Conservation (phyloP, 2,113 vertebrate species). For the Callipepla squamata region DNA sequence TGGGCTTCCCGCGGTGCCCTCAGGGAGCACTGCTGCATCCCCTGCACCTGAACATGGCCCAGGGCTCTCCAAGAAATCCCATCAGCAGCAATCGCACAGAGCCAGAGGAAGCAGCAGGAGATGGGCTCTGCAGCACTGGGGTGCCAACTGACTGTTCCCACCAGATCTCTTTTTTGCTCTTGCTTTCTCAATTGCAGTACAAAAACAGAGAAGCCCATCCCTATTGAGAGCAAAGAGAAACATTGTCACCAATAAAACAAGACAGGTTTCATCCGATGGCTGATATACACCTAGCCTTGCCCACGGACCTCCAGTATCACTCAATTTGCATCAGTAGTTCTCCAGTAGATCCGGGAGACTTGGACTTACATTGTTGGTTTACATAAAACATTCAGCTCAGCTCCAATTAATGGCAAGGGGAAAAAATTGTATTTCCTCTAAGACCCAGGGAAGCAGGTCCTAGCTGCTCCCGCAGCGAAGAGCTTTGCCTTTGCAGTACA, state of each 20-base stretch:
- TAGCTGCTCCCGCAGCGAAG: rapidly evolving
- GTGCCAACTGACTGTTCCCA: background rate
- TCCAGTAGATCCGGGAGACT: background rate
- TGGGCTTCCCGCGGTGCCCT: background rate
- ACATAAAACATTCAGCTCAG: background rate
- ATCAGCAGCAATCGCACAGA: background rate
- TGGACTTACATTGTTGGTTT: background rate
- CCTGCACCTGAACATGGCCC: background rate
- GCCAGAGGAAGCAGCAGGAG: background rate
- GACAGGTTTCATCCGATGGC: background rate
- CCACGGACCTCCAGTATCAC: background rate
- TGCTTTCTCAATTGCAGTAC: background rate
- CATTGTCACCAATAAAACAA: background rate
- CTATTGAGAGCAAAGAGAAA: background rate
- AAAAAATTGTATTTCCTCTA: rapidly evolving
- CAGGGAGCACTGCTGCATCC: background rate
- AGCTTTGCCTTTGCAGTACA: rapidly evolving
- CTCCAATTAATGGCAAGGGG: background rate
- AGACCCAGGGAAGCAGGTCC: background rate
- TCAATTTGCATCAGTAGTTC: background rate
- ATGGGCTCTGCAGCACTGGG: background rate
- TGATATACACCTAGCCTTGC: background rate
- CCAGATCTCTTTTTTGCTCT: background rate
- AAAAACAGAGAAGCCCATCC: background rate
- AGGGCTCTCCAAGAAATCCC: background rate